Evolutionary conservation across 2,888 invertebrate species (phyloP), one percentile per base, ranked within the genome.

Genomic region (Deilephila porcellus): DNA sequence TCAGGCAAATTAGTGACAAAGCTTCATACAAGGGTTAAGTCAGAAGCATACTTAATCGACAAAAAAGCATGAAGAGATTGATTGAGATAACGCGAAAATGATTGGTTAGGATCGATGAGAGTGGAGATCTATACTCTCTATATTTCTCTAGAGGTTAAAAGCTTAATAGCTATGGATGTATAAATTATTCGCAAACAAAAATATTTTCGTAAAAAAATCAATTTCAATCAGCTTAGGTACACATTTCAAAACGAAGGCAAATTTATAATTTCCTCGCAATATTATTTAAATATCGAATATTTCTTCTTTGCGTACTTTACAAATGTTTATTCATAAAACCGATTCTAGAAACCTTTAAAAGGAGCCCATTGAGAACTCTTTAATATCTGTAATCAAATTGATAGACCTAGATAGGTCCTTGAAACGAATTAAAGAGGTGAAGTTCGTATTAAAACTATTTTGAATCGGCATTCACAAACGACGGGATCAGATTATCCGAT

Each of bases 311-410:
- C 5, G 56, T n/a, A n/a, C 56, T 56, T 56, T 6, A n/a, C n/a
- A 56, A 56, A 56, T n/a, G n/a, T 56, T 56, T 56, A 56, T 56
- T 56, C 56, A n/a, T 56, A n/a, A 56, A 56, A 56, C n/a, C 19
- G 56, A n/a, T n/a, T 56, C 56, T 56, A 6, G 56, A 19, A 56
- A 5, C 56, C n/a, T 17, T 56, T n/a, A 56, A n/a, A 56, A 56
- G n/a, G n/a, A n/a, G 19, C 56, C n/a, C n/a, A 56, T 56, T n/a
- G 6, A 56, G 45, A 56, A 56, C n/a, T 56, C 56, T 56, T 56
- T 56, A 56, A 56, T 56, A 56, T 56, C 56, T 56, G 56, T 56
- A 56, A 56, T 56, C n/a, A 56, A 56, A 56, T 56, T 56, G 56
- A 56, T 56, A n/a, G 56, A n/a, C n/a, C 56, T 56, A 4, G n/a